A percentile compares a stretch with the other conserved stretches of the same genome.
These are phyloP conservation scores for Premnoplex brunnescens DNA, from an alignment of 2,797 vertebrate genomes.

Conservation along the genomic window DNA sequence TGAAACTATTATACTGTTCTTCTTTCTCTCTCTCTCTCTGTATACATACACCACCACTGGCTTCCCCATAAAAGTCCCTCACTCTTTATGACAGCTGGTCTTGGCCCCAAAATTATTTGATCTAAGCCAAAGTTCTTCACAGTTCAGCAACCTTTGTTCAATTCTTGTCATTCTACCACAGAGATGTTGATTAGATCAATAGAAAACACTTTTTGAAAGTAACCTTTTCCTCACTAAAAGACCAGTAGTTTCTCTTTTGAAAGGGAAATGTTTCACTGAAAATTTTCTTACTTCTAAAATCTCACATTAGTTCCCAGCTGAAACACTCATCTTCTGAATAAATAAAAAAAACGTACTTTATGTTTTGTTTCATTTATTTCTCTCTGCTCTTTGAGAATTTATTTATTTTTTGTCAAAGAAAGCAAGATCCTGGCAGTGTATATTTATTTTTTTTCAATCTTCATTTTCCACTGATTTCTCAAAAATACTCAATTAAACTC, in stretches of 20 bases:
- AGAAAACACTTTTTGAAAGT: neutral
- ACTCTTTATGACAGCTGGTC: neutral
- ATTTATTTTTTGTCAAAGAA: neutral
- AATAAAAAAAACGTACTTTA: fast-evolving
- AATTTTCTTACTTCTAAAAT: neutral
- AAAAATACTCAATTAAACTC: neutral
- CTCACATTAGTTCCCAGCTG: neutral
- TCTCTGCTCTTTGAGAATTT: neutral
- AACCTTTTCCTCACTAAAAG: neutral
- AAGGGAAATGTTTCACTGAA: neutral
- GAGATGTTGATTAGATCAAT: neutral
- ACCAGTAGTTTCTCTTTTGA: neutral
- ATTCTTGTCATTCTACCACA: neutral
- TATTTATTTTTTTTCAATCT: neutral
- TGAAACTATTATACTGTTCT: neutral
- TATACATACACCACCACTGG: neutral
- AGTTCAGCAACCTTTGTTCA: neutral
- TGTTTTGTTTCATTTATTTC: neutral
- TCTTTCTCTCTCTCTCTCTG: neutral
- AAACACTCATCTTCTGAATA: neutral
- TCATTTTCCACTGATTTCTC: neutral
- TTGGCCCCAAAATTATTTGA: neutral
- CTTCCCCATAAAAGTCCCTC: neutral
- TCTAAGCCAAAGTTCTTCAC: neutral
- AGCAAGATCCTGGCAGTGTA: neutral